Evolutionary conservation across 92 coral and sea anemone genomes (phyloP).

Genomic region (Parazoanthus darwini): DNA sequence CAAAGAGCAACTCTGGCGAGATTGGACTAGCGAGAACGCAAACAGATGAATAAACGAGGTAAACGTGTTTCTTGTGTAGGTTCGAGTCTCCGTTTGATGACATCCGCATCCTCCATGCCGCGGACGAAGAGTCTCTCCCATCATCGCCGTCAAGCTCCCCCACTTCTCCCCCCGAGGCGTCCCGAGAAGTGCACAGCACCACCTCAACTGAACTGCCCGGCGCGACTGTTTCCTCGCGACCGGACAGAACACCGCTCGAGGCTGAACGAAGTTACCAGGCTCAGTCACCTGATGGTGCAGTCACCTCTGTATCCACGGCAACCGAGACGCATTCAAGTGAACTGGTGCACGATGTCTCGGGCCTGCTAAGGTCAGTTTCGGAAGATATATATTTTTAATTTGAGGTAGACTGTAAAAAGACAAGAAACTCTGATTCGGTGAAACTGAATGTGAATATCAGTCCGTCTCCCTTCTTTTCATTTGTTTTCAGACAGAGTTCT

Average conservation of each 20-base stretch:
- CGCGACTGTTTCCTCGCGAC: background rate
- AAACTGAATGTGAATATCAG: background rate
- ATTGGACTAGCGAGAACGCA: background rate
- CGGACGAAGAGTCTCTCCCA: slow-evolving; percentile 9
- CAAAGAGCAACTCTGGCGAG: too few species aligned
- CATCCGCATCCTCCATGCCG: slow-evolving; percentile 52
- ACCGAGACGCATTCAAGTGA: slow-evolving; percentile 42
- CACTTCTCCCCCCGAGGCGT: slow-evolving; percentile 50
- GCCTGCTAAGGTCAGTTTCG: slow-evolving; percentile 31
- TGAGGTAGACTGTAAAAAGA: background rate
- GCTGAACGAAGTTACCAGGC: slow-evolving; percentile 20
- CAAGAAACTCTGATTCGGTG: background rate
- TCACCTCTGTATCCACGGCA: slow-evolving; percentile 70
- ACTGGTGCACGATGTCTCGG: slow-evolving; percentile 9
- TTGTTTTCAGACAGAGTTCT: too few species aligned
- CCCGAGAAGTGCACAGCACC: slow-evolving; percentile 77
- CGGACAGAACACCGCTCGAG: background rate
- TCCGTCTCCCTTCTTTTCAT: too few species aligned
- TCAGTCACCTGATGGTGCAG: slow-evolving; percentile 51
- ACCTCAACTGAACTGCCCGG: slow-evolving; percentile 63
- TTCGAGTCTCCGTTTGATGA: slow-evolving; percentile 74
- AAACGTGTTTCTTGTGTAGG: slow-evolving; percentile 43
- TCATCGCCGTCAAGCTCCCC: slow-evolving; percentile 29
- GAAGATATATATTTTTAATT: too few species aligned
- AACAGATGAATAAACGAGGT: background rate